These are phyloP conservation scores for Nothocercus julius DNA, from an alignment of 2,113 vertebrate species.

Conservation along the genomic window DNA sequence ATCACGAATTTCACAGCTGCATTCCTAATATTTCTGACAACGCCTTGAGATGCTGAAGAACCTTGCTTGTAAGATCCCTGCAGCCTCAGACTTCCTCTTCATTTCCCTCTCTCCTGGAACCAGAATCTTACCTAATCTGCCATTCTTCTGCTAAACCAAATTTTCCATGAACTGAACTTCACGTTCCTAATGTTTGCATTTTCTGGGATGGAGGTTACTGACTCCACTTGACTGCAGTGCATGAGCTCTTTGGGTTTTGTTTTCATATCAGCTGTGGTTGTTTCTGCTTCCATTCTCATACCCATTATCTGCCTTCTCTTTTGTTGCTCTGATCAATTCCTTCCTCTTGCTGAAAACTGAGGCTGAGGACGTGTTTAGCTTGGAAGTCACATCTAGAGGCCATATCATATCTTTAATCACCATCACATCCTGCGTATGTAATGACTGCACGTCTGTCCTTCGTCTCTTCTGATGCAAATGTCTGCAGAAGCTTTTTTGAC, in stretches of 20 bases:
- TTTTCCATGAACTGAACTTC: neutral
- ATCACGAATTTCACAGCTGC: neutral
- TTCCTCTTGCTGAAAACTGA: neutral
- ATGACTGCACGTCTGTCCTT: neutral
- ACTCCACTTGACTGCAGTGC: neutral
- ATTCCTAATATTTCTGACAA: neutral
- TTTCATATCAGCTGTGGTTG: neutral
- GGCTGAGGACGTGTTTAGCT: neutral
- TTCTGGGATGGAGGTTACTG: neutral
- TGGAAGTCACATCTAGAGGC: neutral
- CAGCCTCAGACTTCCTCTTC: neutral
- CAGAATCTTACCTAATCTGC: neutral
- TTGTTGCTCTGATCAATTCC: neutral
- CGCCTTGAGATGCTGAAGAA: neutral
- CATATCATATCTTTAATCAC: neutral
- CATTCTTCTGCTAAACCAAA: neutral
- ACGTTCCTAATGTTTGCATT: neutral
- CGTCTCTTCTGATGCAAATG: neutral
- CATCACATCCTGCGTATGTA: neutral
- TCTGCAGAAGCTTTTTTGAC: neutral
- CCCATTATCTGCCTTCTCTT: neutral
- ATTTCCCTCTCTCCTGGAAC: neutral
- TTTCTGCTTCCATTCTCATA: neutral
- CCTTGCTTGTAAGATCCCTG: neutral
- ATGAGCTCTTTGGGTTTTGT: neutral